phyloP scores from a whole-genome alignment of 2,113 vertebrate species.

The Pangasianodon hypophthalmus region DNA sequence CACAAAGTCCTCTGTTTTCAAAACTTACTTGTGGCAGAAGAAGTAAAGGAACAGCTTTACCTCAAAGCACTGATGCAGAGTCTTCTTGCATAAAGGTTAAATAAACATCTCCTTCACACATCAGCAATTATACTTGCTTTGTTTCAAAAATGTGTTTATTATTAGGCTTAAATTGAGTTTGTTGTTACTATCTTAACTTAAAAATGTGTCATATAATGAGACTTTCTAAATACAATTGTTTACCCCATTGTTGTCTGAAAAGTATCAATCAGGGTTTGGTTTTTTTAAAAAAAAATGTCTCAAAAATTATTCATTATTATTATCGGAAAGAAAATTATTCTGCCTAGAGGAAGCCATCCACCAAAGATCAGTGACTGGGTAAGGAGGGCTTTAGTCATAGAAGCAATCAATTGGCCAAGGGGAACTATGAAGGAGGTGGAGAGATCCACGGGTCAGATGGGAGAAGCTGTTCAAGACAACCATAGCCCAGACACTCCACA shows the following conservation, averaged over 20 bases:
- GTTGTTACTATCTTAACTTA: not conserved
- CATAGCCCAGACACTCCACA: not conserved
- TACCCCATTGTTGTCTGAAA: not conserved
- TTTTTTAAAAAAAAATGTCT: too few species aligned
- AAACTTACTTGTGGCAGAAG: not conserved
- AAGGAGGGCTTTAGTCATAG: not conserved
- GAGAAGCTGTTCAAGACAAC: not conserved
- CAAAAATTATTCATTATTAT: not conserved
- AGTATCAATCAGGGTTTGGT: not conserved
- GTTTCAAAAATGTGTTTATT: not conserved
- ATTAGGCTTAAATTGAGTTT: not conserved
- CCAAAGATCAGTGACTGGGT: not conserved
- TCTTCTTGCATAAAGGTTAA: not conserved
- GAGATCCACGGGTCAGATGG: not conserved
- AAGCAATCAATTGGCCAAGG: not conserved
- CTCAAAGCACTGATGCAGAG: not conserved
- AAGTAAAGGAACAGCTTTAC: not conserved
- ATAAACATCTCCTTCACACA: not conserved
- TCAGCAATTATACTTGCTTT: not conserved
- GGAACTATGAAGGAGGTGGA: not conserved
- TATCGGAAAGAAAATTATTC: not conserved
- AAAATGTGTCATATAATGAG: not conserved
- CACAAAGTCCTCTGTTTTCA: not conserved
- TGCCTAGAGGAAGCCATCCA: not conserved
- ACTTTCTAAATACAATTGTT: not conserved